phyloP scores from a whole-genome alignment of 2,113 vertebrate species.

The Stegastes partitus region DNA sequence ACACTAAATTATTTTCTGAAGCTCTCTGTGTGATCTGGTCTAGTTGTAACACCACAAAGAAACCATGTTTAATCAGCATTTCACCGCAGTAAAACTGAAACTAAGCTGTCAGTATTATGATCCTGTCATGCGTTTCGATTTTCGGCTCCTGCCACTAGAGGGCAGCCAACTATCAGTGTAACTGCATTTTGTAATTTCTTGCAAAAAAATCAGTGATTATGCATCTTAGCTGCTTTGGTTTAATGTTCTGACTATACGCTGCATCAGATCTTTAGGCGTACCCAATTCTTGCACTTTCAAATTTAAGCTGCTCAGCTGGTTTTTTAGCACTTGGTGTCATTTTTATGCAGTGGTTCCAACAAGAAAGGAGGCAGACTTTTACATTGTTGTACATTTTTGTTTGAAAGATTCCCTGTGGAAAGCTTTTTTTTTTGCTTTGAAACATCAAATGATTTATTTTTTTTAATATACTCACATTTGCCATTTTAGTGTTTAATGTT shows the following conservation, averaged over 20 bases:
- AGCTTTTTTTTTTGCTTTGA: background rate
- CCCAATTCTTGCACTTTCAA: background rate
- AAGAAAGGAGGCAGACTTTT: background rate
- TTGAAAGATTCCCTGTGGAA: background rate
- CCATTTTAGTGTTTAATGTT: background rate
- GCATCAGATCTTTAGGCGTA: background rate
- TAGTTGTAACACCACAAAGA: too few relatives aligned
- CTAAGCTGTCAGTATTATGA: background rate
- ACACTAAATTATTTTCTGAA: too few relatives aligned
- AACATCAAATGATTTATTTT: background rate
- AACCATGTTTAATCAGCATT: background rate
- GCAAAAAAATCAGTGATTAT: conserved; percentile 16
- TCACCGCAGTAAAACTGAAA: background rate
- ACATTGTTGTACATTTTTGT: background rate
- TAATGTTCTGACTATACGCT: background rate
- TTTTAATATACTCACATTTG: background rate
- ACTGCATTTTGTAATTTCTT: background rate
- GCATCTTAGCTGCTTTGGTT: background rate
- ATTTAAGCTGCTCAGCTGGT: too few relatives aligned
- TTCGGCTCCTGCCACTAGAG: conserved; percentile 60
- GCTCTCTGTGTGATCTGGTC: too few relatives aligned
- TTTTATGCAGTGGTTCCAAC: too few relatives aligned
- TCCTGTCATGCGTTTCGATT: background rate
- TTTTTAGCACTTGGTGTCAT: too few relatives aligned
- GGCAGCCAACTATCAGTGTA: conserved; percentile 55